phyloP scores from a whole-genome alignment of 2,113 vertebrate genomes.

The Suricata suricatta region DNA sequence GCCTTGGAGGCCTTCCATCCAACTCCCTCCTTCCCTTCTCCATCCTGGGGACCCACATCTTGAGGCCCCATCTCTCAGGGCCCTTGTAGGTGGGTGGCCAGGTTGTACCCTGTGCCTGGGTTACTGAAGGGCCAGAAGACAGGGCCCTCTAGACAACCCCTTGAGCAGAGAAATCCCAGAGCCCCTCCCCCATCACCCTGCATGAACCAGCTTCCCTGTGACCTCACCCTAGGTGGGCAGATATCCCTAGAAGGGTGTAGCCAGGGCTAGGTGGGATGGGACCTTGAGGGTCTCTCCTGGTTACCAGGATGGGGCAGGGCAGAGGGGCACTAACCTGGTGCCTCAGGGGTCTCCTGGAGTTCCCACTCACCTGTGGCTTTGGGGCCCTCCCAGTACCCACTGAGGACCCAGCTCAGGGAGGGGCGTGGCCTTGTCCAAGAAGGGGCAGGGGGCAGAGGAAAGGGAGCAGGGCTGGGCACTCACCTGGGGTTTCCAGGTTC shows the following conservation, averaged over 20 bases:
- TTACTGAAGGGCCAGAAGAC: not conserved
- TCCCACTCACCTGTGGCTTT: not conserved
- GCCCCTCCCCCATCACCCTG: not conserved
- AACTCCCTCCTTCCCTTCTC: not conserved
- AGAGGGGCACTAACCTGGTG: not conserved
- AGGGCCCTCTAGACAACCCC: not conserved
- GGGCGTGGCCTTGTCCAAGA: accelerated
- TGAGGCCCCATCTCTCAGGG: not conserved
- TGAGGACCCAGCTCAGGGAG: accelerated
- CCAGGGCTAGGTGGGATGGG: too few species aligned
- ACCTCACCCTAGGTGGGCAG: not conserved
- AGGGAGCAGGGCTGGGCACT: not conserved
- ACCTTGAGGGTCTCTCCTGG: not conserved
- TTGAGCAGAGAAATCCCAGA: not conserved
- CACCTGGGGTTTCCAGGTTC: constrained; percentile 95
- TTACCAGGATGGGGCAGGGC: not conserved
- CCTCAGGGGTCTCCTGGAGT: not conserved
- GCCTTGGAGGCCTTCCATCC: not conserved
- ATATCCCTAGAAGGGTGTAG: not conserved
- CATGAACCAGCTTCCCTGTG: too few species aligned
- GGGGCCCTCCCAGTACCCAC: not conserved
- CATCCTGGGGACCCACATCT: not conserved
- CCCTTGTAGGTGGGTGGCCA: not conserved
- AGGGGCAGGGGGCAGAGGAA: accelerated
- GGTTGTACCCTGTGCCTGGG: not conserved